Evolutionary conservation across 2,888 invertebrate genomes (phyloP).

Genomic region (Aromia moschata): DNA sequence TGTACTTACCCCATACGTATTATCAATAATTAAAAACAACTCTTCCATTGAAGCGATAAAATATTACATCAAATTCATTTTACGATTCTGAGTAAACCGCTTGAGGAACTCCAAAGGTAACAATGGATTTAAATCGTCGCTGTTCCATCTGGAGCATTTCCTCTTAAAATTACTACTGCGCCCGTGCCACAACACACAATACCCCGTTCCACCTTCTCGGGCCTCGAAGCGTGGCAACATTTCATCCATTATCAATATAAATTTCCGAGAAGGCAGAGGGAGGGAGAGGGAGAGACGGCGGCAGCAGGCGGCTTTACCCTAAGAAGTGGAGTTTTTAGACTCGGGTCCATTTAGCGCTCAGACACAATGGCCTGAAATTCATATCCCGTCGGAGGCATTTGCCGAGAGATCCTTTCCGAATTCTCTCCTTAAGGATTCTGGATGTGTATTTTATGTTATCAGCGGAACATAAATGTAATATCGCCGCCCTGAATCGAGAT

Average conservation of each 20-base stretch:
- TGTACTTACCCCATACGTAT: too few species aligned
- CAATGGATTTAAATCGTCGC: too few species aligned
- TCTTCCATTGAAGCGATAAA: too few species aligned
- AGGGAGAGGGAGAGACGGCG: too few species aligned
- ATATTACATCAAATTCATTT: too few species aligned
- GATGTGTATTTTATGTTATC: constrained; percentile 47
- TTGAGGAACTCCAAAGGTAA: too few species aligned
- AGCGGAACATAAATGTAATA: constrained; percentile 45
- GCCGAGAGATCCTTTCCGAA: constrained; percentile 32
- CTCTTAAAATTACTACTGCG: too few species aligned
- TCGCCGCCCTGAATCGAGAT: constrained; percentile 34
- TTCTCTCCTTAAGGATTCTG: constrained; percentile 43
- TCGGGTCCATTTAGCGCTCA: constrained; percentile 37
- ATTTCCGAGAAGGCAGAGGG: too few species aligned
- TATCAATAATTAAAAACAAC: too few species aligned
- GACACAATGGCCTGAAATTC: constrained; percentile 45
- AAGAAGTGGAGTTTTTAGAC: constrained; percentile 38
- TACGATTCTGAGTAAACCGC: too few species aligned
- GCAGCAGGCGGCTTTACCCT: constrained; percentile 33
- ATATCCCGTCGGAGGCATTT: constrained; percentile 41
- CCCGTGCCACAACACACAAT: neutral
- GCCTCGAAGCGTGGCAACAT: constrained; percentile 27
- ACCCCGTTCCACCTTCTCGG: neutral
- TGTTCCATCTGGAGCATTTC: too few species aligned
- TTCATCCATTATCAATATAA: constrained; percentile 33